phyloP scores from a whole-genome alignment of 2,797 vertebrate genomes.

The Apogon hyalosoma region DNA sequence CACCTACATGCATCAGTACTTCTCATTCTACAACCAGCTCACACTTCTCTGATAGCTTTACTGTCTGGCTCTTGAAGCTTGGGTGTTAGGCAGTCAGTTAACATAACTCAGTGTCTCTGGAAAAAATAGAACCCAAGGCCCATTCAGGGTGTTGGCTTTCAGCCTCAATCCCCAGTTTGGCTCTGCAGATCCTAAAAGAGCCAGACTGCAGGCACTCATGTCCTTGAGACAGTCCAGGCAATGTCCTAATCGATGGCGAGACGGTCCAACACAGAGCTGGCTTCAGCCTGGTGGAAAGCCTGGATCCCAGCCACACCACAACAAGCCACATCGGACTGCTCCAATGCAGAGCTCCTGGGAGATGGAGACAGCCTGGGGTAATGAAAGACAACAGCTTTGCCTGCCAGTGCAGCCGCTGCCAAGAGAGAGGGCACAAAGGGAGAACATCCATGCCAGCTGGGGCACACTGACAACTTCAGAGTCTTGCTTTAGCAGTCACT shows the following conservation, averaged over 20 bases:
- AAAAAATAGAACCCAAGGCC: slow-evolving; percentile 47
- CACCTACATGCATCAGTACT: slow-evolving; percentile 50
- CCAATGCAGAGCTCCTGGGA: slow-evolving; percentile 64
- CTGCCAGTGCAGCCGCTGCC: slow-evolving; percentile 75
- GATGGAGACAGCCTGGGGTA: slow-evolving; percentile 74
- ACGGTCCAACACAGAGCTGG: slow-evolving; percentile 70
- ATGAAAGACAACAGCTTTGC: slow-evolving; percentile 78
- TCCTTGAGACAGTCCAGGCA: slow-evolving; percentile 64
- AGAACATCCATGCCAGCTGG: slow-evolving; percentile 65
- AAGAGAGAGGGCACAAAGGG: slow-evolving; percentile 58
- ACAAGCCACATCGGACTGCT: slow-evolving; percentile 40
- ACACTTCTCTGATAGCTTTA: slow-evolving; percentile 35
- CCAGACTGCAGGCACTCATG: slow-evolving; percentile 59
- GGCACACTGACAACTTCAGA: slow-evolving; percentile 54
- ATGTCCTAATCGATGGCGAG: slow-evolving; percentile 78
- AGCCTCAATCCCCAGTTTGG: slow-evolving; percentile 34
- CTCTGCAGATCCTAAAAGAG: slow-evolving; percentile 50
- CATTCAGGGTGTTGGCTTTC: slow-evolving; percentile 46
- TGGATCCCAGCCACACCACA: slow-evolving; percentile 48
- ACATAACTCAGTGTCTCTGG: slow-evolving; percentile 52
- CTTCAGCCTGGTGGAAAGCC: slow-evolving; percentile 49
- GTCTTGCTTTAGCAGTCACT: slow-evolving; percentile 1
- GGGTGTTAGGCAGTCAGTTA: slow-evolving; percentile 21
- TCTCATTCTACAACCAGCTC: slow-evolving; percentile 41
- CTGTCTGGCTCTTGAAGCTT: slow-evolving; percentile 41